A percentile compares a stretch with the other conserved stretches of the same genome.
Conservation (phyloP, 2,888 invertebrate genomes). For the Drosophila subquinaria region DNA sequence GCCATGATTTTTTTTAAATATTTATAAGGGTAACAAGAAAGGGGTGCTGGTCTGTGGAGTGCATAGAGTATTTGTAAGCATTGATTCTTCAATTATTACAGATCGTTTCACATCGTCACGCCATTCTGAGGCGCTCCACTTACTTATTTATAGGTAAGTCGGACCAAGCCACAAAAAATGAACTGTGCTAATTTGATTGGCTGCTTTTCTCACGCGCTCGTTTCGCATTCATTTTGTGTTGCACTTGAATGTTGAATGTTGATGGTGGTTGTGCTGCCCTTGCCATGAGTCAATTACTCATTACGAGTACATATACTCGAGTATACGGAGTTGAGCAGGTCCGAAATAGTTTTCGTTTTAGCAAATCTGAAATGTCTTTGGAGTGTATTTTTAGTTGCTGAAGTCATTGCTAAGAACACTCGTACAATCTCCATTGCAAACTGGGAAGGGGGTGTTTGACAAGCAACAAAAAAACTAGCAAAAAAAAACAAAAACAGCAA, state of each 20-base stretch:
- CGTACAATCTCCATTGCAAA: constrained; percentile 16
- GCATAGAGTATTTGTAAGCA: not conserved
- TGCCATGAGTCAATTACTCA: constrained; percentile 73
- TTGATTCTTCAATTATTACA: constrained; percentile 31
- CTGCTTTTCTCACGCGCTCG: constrained; percentile 77
- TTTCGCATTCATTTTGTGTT: constrained; percentile 63
- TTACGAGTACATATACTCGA: constrained; percentile 18
- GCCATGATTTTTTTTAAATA: not conserved
- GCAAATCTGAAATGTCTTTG: constrained; percentile 57
- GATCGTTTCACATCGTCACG: constrained; percentile 43
- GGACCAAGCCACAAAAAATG: constrained; percentile 25
- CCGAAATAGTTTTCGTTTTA: constrained; percentile 60
- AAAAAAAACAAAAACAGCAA: constrained; percentile 5
- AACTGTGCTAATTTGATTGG: constrained; percentile 48
- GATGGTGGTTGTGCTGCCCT: constrained; percentile 53
- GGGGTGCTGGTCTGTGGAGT: not conserved
- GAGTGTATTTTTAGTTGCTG: constrained; percentile 67
- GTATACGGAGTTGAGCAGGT: constrained; percentile 5
- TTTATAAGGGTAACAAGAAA: constrained; percentile 3
- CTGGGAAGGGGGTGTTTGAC: constrained; percentile 17
- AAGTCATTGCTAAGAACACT: constrained; percentile 60
- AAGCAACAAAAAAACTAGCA: constrained; percentile 23
- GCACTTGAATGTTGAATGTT: constrained; percentile 56
- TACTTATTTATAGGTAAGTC: constrained; percentile 52
- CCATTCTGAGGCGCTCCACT: constrained; percentile 48